Evolutionary conservation across 2,888 invertebrate species (phyloP).

Genomic region (Chrysomela aeneicollis): DNA sequence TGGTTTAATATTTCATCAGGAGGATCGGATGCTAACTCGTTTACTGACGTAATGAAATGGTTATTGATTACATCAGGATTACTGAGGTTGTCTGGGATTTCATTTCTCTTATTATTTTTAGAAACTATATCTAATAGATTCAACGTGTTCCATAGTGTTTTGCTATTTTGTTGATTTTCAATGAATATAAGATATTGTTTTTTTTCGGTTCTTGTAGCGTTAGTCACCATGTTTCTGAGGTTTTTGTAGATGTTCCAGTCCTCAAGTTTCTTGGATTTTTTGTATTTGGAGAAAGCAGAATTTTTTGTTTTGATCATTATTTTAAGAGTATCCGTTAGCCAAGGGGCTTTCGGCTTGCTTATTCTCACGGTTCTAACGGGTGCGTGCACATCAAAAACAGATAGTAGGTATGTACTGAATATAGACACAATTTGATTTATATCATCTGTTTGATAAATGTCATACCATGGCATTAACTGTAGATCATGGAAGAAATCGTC

Average conservation of each 20-base stretch:
- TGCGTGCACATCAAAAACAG: too few relatives aligned
- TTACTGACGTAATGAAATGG: too few relatives aligned
- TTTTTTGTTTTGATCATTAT: not conserved
- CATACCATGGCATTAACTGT: conserved; percentile 1
- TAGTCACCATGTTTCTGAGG: not conserved
- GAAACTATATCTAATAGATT: too few relatives aligned
- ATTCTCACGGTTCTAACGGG: too few relatives aligned
- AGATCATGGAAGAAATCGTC: not conserved
- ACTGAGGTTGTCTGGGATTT: not conserved
- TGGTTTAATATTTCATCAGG: not conserved
- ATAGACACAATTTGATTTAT: too few relatives aligned
- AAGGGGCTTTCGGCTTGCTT: not conserved
- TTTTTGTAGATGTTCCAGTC: not conserved
- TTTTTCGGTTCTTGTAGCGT: not conserved
- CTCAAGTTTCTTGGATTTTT: not conserved
- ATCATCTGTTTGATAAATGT: too few relatives aligned
- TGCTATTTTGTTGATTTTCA: conserved; percentile 6
- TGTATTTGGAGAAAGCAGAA: too few relatives aligned
- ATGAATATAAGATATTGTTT: not conserved
- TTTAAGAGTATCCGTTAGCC: conserved; percentile 5
- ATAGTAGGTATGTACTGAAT: too few relatives aligned
- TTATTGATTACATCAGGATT: not conserved
- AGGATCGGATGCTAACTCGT: too few relatives aligned
- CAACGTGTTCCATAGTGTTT: conserved; percentile 1
- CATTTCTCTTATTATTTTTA: too few relatives aligned